Percentiles rank a stretch among this genome's conserved stretches.
Conservation (phyloP, 2,113 vertebrate species). For the Diadophis punctatus region DNA sequence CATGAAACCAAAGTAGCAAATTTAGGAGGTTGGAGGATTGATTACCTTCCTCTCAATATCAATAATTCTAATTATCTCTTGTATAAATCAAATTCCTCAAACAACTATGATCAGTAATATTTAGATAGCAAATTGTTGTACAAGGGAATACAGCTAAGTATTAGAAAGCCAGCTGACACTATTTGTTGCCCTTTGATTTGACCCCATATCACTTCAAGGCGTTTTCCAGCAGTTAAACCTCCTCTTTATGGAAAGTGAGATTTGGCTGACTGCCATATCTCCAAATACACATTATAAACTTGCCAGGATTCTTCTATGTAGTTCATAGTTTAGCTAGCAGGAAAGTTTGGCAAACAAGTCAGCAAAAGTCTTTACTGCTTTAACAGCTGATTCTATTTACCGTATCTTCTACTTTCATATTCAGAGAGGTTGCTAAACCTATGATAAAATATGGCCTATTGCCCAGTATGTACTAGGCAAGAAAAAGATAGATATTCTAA, state of each 20-base stretch:
- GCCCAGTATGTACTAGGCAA: constrained; percentile 11
- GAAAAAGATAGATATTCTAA: constrained; percentile 6
- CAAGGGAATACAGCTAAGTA: constrained; percentile 1
- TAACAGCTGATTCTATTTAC: constrained; percentile 41
- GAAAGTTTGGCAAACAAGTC: constrained; percentile 49
- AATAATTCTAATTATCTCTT: neutral
- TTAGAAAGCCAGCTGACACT: constrained; percentile 28
- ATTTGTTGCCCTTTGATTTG: constrained; percentile 25
- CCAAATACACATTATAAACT: neutral
- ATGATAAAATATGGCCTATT: neutral
- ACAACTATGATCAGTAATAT: constrained; percentile 29
- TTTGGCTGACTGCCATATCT: constrained; percentile 1
- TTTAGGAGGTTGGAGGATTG: neutral
- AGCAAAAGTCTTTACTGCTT: constrained; percentile 48
- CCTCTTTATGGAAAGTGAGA: constrained; percentile 43
- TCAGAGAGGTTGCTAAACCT: constrained; percentile 20
- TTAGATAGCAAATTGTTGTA: constrained; percentile 17
- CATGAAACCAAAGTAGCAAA: neutral
- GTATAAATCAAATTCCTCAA: constrained; percentile 5
- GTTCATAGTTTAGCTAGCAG: constrained; percentile 42
- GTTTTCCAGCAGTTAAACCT: constrained; percentile 45
- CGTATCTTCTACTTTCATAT: constrained; percentile 13
- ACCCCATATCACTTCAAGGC: constrained; percentile 43
- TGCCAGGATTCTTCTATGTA: constrained; percentile 18
- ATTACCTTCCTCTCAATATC: constrained; percentile 34